Conservation (phyloP, 2,797 vertebrate species). For the Serranus cabrilla region DNA sequence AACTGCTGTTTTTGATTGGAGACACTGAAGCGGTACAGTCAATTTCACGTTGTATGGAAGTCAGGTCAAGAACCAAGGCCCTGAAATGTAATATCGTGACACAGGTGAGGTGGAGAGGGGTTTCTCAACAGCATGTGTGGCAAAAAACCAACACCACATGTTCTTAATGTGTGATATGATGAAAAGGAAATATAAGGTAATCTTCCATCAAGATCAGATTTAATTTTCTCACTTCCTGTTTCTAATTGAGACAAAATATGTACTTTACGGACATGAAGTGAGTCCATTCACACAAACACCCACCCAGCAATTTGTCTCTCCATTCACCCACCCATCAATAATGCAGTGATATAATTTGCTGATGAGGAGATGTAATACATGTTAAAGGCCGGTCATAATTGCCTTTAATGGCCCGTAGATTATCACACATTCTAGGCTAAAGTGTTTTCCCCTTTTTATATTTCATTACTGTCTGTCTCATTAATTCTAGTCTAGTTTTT, state of each 20-base stretch:
- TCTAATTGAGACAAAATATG: constrained; percentile 14
- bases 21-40: constrained; percentile 5
- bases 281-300: constrained; percentile 15
- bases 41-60: constrained; percentile 23
- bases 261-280: not conserved
- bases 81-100: constrained; percentile 17
- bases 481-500: constrained; percentile 26
- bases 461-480: constrained; percentile 30
- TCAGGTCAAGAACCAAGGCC: constrained; percentile 43
- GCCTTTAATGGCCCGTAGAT: constrained; percentile 41
- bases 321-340: constrained; percentile 31
- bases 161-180: constrained; percentile 26
- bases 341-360: constrained; percentile 39
- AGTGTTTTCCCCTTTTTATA: constrained; percentile 25
- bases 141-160: constrained; percentile 25
- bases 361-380: constrained; percentile 35
- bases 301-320: not conserved
- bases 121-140: not conserved
- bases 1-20: constrained; percentile 54
- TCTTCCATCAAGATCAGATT: constrained; percentile 10
- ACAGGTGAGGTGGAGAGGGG: not conserved
- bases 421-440: constrained; percentile 22
- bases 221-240: not conserved
- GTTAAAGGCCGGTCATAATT: constrained; percentile 37
- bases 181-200: constrained; percentile 7